Conservation (phyloP, 2,113 vertebrate species). For the Dicentrarchus labrax region DNA sequence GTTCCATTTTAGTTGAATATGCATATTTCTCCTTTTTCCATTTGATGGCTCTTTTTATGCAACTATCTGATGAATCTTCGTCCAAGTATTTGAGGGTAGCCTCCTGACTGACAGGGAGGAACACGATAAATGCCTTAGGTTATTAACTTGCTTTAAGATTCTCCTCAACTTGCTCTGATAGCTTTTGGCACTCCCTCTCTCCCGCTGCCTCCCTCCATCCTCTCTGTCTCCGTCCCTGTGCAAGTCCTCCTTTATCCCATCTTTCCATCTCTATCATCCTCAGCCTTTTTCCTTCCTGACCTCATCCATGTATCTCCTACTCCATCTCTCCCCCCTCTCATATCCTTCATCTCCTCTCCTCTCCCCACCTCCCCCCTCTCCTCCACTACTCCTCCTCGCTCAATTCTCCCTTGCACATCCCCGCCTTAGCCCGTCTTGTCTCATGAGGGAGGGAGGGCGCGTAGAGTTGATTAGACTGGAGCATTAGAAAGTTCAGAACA, state of each 20-base stretch:
- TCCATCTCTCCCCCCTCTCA: conserved; percentile 33
- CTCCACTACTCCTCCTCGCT: conserved; percentile 28
- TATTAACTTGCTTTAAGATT: conserved; percentile 64
- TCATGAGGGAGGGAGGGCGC: conserved; percentile 58
- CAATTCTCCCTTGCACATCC: conserved; percentile 52
- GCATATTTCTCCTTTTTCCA: not conserved
- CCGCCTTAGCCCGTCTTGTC: conserved; percentile 60
- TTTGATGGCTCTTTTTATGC: not conserved
- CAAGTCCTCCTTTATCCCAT: conserved; percentile 57
- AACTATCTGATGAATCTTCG: conserved; percentile 16
- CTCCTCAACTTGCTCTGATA: conserved; percentile 45
- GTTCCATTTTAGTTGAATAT: not conserved
- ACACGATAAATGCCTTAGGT: conserved; percentile 46
- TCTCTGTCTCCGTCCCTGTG: conserved; percentile 45
- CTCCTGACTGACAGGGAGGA: conserved; percentile 9
- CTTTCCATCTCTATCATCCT: conserved; percentile 58
- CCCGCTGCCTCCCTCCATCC: conserved; percentile 27
- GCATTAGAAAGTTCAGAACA: conserved; percentile 73
- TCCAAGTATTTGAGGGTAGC: not conserved
- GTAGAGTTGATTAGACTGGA: conserved; percentile 77
- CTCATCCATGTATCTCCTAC: conserved; percentile 51
- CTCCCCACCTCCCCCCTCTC: not conserved
- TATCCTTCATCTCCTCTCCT: conserved; percentile 41
- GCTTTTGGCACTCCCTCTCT: conserved; percentile 40
- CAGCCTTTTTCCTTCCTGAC: conserved; percentile 43